Percentiles rank a stretch among this genome's conserved stretches.
Conservation (phyloP, 1,140 invertebrate genomes). For the Macrotrachela quadricornifera region DNA sequence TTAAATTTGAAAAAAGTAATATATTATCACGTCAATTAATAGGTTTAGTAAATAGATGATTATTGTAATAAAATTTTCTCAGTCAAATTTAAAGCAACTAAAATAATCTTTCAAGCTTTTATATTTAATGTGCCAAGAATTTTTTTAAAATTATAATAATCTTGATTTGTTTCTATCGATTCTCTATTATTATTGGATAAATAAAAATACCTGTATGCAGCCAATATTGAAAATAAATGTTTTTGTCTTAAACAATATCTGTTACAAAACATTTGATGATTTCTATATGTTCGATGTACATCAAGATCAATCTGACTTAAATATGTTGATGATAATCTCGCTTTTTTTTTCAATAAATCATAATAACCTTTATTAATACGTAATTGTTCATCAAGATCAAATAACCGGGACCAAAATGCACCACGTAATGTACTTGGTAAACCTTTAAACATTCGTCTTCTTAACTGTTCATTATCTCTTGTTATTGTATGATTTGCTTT, state of each 20-base stretch:
- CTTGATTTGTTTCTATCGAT: too few relatives aligned
- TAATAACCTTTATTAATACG: slow-evolving; percentile 60
- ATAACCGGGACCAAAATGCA: slow-evolving; percentile 55
- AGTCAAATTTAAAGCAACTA: too few relatives aligned
- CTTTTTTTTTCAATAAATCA: slow-evolving; percentile 52
- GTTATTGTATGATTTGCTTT: too few relatives aligned
- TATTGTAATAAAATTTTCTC: too few relatives aligned
- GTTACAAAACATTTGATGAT: slow-evolving; percentile 80
- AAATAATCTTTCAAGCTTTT: too few relatives aligned
- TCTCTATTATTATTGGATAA: too few relatives aligned
- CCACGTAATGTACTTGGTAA: slow-evolving; percentile 74
- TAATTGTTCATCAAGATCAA: slow-evolving; percentile 54
- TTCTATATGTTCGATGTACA: slow-evolving; percentile 89
- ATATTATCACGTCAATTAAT: too few relatives aligned
- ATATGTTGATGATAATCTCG: slow-evolving; percentile 74
- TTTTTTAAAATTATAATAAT: too few relatives aligned
- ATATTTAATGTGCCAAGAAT: too few relatives aligned
- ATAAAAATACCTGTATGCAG: slow-evolving; percentile 51
- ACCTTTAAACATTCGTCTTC: slow-evolving; percentile 70
- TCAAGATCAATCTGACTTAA: slow-evolving; percentile 94
- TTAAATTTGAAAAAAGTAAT: too few relatives aligned
- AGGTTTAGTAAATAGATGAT: too few relatives aligned
- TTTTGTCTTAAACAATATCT: slow-evolving; percentile 68
- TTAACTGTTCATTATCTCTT: slow-evolving; percentile 1
- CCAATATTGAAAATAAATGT: slow-evolving; percentile 81